A percentile compares a stretch with the other conserved stretches of the same genome.
These are phyloP conservation scores for Lordiphosa mommai DNA, from an alignment of 1,140 invertebrate species.

Conservation along the genomic window DNA sequence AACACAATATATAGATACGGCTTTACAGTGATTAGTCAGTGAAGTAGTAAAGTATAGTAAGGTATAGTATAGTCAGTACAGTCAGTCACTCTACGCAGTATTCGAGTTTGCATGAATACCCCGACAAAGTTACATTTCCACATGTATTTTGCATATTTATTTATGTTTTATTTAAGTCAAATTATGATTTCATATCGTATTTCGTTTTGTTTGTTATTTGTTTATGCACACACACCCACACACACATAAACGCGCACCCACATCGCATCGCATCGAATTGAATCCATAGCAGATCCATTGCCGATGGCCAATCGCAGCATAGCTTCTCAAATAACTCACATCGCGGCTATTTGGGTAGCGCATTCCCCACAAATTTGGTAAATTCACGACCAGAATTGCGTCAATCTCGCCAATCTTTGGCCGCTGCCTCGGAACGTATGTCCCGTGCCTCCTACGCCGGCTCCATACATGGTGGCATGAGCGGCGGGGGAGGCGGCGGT, in stretches of 20 bases:
- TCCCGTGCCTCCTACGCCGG: slow-evolving; percentile 85
- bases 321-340: slow-evolving; percentile 90
- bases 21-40: too few relatives aligned
- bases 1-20: too few relatives aligned
- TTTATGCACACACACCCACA: slow-evolving; percentile 22
- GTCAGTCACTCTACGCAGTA: too few relatives aligned
- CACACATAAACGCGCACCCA: slow-evolving; percentile 1
- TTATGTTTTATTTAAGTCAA: slow-evolving; percentile 21
- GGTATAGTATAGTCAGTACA: too few relatives aligned
- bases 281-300: slow-evolving; percentile 82
- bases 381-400: slow-evolving; percentile 89
- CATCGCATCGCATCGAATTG: neutral
- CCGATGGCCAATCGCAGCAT: slow-evolving; percentile 92
- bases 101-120: too few relatives aligned
- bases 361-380: slow-evolving; percentile 87
- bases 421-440: slow-evolving; percentile 88
- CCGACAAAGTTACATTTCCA: slow-evolving; percentile 6
- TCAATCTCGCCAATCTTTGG: slow-evolving; percentile 90
- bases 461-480: slow-evolving; percentile 81
- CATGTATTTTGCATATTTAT: slow-evolving; percentile 25
- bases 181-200: slow-evolving; percentile 31
- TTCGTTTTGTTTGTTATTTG: slow-evolving; percentile 54
- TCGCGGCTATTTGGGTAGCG: slow-evolving; percentile 85
- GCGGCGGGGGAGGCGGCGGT: slow-evolving; percentile 74
- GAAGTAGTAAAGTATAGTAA: too few relatives aligned